Base-by-base conservation (phyloP, 2,113 vertebrate genomes). In the Phasianus colchicus region DNA sequence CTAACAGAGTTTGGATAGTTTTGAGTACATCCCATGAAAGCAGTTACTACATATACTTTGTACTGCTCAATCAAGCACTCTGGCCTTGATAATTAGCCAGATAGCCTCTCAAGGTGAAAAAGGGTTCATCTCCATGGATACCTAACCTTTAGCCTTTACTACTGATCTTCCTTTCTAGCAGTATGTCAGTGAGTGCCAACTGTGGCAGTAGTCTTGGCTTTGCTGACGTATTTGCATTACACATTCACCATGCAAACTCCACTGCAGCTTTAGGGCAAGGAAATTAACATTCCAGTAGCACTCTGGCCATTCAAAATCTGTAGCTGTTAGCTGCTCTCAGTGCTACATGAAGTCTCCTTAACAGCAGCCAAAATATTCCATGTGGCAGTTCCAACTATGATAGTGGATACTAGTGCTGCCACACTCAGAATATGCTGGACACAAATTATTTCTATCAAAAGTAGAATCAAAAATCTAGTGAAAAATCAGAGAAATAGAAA, bases 91-190 rank as follows among this genome's bases (percentile, higher is more conserved):
- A 22, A 38, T 20, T 11, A 58, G 42, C 50, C 58, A 73, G 65
- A 67, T 10, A 52, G 71, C 11, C 47, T 50, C 67, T 67, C 6
- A 1, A 22, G 13, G 6, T 36, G 22, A 86, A 50, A 72, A 3
- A 17, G 69, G 65, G 30, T 71, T 63, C 72, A 70, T 45, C 47
- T 90, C 63, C 48, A 76, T 16, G 66, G 86, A 85, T 63, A 73
- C 58, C 38, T 38, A 85, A 84, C 54, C 91, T 94, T 34, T 92
- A 87, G 52, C 76, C 84, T 79, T 70, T 70, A 43, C n/a, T 77
- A 72, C 86, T 63, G 40, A 72, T 91, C 84, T 74, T 67, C 25
- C 71, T 30, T 36, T 65, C 70, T 66, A 86, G 74, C 57, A 78
- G 38, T 60, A 88, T 72, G 42, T 65, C 90, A 86, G 48, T 0